A percentile compares a stretch with the other conserved stretches of the same genome.
These are phyloP conservation scores for Napeogenes sylphis DNA, from an alignment of 2,888 invertebrate genomes.

Conservation along the genomic window DNA sequence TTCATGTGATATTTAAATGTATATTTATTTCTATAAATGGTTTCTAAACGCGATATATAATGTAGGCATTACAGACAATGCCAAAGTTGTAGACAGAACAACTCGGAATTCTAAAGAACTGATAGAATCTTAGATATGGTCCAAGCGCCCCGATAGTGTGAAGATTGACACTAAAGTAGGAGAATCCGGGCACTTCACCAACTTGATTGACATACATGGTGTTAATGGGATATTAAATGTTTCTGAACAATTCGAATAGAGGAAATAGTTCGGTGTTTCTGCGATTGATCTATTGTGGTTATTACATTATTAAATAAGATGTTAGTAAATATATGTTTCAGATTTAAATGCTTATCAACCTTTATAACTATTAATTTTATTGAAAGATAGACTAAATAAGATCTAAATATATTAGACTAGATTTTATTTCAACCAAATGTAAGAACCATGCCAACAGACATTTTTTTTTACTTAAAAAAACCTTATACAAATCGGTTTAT, in stretches of 20 bases:
- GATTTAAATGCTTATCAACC: too few relatives aligned
- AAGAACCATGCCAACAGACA: too few relatives aligned
- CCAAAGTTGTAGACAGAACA: neutral
- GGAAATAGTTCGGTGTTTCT: slow-evolving; percentile 5
- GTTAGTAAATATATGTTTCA: too few relatives aligned
- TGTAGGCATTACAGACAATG: neutral
- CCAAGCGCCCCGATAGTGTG: slow-evolving; percentile 25
- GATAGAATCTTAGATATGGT: slow-evolving; percentile 6
- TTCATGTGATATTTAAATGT: too few relatives aligned
- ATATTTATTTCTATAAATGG: too few relatives aligned
- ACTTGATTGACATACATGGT: slow-evolving; percentile 51
- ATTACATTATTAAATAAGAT: too few relatives aligned
- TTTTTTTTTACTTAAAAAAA: too few relatives aligned
- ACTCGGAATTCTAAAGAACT: slow-evolving; percentile 2
- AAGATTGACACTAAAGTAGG: slow-evolving; percentile 58
- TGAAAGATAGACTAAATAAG: too few relatives aligned
- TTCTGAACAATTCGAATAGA: slow-evolving; percentile 6
- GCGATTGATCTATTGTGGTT: slow-evolving; percentile 12
- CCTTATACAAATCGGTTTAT: too few relatives aligned
- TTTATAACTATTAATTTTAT: too few relatives aligned
- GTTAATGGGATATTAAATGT: slow-evolving; percentile 44
- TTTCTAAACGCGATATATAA: neutral
- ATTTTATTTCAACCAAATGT: too few relatives aligned
- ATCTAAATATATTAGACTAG: too few relatives aligned
- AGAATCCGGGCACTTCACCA: slow-evolving; percentile 39